Conservation (phyloP, 2,888 invertebrate genomes). For the Gordius sp. region DNA sequence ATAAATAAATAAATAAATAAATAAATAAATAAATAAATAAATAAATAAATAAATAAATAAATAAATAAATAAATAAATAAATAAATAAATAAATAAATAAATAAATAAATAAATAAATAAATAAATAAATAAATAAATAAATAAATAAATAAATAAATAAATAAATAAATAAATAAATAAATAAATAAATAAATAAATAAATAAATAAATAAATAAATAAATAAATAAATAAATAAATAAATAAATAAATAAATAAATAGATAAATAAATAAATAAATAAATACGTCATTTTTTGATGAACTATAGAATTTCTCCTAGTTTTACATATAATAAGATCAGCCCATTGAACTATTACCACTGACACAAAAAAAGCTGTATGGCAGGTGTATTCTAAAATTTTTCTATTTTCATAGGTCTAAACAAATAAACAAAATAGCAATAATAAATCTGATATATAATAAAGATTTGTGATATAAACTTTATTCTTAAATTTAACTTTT, state of each 20-base stretch:
- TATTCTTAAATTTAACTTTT: too few species aligned
- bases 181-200: slow-evolving; percentile 5
- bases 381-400: slow-evolving; percentile 32
- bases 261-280: slow-evolving; percentile 2
- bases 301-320: slow-evolving; percentile 32
- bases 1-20: slow-evolving; percentile 1
- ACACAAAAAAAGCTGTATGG: slow-evolving; percentile 33
- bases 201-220: slow-evolving; percentile 5
- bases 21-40: slow-evolving; percentile 5
- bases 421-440: too few species aligned
- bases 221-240: slow-evolving; percentile 5
- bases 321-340: slow-evolving; percentile 34
- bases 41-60: slow-evolving; percentile 5
- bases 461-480: too few species aligned
- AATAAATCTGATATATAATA: too few species aligned
- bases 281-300: slow-evolving; percentile 32
- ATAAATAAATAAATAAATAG: slow-evolving; percentile 5
- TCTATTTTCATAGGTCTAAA: slow-evolving; percentile 25
- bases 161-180: slow-evolving; percentile 5
- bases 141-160: slow-evolving; percentile 5
- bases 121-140: slow-evolving; percentile 5
- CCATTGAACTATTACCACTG: slow-evolving; percentile 34
- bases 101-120: too few species aligned
- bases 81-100: slow-evolving; percentile 5
- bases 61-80: too few species aligned